phyloP scores from a whole-genome alignment of 1,140 invertebrate species.

The Bombus sibiricus region DNA sequence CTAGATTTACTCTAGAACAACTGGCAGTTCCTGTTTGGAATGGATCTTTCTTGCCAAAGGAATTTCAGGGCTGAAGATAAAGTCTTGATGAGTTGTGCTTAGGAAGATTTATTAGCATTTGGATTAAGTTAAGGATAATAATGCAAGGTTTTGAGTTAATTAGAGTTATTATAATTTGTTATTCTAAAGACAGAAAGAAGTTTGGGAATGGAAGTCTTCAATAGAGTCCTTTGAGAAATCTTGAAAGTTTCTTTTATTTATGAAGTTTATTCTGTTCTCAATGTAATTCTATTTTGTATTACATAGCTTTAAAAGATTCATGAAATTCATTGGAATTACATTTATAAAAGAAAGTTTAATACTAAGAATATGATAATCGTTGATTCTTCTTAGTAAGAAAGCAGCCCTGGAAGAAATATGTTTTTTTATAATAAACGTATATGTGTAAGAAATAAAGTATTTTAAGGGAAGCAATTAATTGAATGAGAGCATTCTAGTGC shows the following conservation, averaged over 20 bases:
- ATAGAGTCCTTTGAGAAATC: neutral
- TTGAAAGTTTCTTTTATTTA: neutral
- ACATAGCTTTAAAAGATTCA: neutral
- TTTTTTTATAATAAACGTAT: constrained; percentile 24
- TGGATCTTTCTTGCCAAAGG: neutral
- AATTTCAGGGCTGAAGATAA: neutral
- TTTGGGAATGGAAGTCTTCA: neutral
- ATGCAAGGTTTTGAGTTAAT: neutral
- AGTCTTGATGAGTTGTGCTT: neutral
- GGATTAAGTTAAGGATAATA: neutral
- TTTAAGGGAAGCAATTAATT: constrained; percentile 2
- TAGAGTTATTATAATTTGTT: neutral
- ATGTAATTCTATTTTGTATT: neutral
- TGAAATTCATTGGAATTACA: neutral
- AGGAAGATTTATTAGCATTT: neutral
- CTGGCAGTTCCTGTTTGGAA: neutral
- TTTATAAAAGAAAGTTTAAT: neutral
- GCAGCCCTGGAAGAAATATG: neutral
- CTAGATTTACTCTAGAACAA: constrained; percentile 58
- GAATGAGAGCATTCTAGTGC: constrained; percentile 43
- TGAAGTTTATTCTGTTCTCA: neutral
- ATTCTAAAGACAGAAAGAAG: neutral
- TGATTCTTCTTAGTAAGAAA: neutral
- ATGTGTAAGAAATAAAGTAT: constrained; percentile 4
- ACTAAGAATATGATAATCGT: neutral